Base-by-base conservation (phyloP, 2,113 vertebrate species). In the Centrocercus urophasianus region DNA sequence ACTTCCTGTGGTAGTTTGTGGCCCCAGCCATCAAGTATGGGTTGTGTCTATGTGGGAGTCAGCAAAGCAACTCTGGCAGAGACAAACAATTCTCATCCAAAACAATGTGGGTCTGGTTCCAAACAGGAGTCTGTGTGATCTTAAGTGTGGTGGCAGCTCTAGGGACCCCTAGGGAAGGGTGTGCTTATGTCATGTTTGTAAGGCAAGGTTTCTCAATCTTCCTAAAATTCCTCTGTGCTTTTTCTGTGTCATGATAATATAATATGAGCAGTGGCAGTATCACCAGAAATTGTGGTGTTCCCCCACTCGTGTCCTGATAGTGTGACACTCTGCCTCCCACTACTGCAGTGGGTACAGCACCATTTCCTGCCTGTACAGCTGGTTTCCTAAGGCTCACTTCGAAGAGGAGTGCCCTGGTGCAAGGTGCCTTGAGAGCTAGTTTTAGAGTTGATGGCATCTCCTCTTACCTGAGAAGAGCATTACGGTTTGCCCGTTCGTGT, bases 271-370 rank as follows among this genome's bases (percentile, higher is more conserved):
- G n/a, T 40, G 1, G 2, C 14, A 6, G 24, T 28, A 15, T 22
- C 28, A 27, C 28, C 10, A 25, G 18, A 34, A 52, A 47, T 20
- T 0, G 16, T 3, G 5, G 2, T 5, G 6, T 32, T n/a, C 25
- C 50, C 0, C 0, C 43, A 8, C 34, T 24, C 13, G 13, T 81
- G 13, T 36, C 17, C 50, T 2, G 16, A 50, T 60, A 66, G 43
- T 10, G 0, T 3, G 8, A 21, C 18, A 11, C 16, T 18, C 16
- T 3, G 57, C 75, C 64, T 64, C 27, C 34, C 36, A 24, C 11
- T 11, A 2, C 47, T 18, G 47, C 27, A 28, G 0, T 3, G 47
- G 40, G 1, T 17, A 5, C 13, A 12, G 32, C 52, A 15, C 25
- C 17, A 1, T 4, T 15, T 57, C 43, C 36, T 74, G 75, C 20